Evolutionary conservation across 2,888 invertebrate genomes (phyloP).

Genomic region (Clunio marinus): DNA sequence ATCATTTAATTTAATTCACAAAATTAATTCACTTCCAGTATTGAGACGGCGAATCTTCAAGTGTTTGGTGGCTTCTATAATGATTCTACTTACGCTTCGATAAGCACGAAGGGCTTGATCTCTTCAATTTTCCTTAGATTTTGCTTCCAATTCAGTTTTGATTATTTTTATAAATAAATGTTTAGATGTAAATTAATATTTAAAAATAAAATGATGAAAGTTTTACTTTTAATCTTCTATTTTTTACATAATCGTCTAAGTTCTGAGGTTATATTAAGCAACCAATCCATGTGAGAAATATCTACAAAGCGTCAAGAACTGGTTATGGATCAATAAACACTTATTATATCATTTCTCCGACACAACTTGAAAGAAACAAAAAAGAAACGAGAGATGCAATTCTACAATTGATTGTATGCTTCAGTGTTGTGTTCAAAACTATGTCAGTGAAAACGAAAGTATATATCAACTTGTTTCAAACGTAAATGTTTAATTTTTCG

Average conservation of each 20-base stretch:
- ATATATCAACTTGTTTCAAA: not conserved
- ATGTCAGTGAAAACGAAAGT: not conserved
- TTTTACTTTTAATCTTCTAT: too few species aligned
- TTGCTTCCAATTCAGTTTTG: not conserved
- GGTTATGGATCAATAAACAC: not conserved
- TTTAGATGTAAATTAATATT: not conserved
- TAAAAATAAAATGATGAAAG: too few species aligned
- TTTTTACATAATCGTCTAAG: not conserved
- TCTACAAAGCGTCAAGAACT: not conserved
- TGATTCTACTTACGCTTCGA: conserved; percentile 47
- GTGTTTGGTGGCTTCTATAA: conserved; percentile 83
- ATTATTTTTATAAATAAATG: not conserved
- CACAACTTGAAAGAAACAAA: too few species aligned
- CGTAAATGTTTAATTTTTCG: too few species aligned
- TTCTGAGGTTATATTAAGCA: not conserved
- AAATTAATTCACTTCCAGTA: conserved; percentile 55
- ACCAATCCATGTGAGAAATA: not conserved
- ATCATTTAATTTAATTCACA: conserved; percentile 6
- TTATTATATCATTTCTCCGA: too few species aligned
- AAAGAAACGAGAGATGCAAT: not conserved
- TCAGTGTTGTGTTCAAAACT: not conserved
- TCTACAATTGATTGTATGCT: not conserved
- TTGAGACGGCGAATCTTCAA: conserved; percentile 80
- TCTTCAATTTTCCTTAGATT: not conserved
- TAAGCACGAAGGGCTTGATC: conserved; percentile 4